These are phyloP conservation scores for Ovibos moschatus DNA, from an alignment of 2,113 vertebrate genomes.

Conservation along the genomic window DNA sequence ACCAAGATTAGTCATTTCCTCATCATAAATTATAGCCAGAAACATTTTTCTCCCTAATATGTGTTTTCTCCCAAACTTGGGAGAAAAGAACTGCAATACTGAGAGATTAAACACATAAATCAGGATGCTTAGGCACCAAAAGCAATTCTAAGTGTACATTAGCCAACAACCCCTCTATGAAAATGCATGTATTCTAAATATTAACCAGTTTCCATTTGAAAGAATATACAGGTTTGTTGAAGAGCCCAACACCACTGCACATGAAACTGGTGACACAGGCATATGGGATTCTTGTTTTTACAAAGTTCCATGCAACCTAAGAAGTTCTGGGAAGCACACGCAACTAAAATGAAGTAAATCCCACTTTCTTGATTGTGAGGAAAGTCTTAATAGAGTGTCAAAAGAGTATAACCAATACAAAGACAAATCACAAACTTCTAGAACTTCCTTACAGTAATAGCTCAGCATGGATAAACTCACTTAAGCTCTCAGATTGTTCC, in stretches of 20 bases:
- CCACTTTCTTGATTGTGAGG: not conserved
- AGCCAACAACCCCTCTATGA: not conserved
- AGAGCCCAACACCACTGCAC: not conserved
- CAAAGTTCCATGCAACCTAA: not conserved
- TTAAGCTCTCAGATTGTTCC: not conserved
- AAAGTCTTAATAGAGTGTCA: not conserved
- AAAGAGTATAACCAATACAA: not conserved
- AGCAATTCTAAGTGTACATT: not conserved
- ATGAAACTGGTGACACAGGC: not conserved
- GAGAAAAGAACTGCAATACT: not conserved
- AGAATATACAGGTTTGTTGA: not conserved
- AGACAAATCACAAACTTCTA: not conserved
- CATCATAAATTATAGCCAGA: not conserved
- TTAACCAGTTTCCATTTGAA: not conserved
- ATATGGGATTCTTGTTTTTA: not conserved
- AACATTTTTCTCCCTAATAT: not conserved
- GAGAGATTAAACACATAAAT: not conserved
- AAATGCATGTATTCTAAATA: not conserved
- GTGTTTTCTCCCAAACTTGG: not conserved
- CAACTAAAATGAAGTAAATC: not conserved
- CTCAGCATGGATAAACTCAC: not conserved
- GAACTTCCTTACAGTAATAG: not conserved
- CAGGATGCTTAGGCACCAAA: not conserved
- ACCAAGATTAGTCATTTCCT: not conserved
- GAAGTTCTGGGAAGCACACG: not conserved